phyloP scores from a whole-genome alignment of 2,113 vertebrate species.

The Lucifuga dentata region DNA sequence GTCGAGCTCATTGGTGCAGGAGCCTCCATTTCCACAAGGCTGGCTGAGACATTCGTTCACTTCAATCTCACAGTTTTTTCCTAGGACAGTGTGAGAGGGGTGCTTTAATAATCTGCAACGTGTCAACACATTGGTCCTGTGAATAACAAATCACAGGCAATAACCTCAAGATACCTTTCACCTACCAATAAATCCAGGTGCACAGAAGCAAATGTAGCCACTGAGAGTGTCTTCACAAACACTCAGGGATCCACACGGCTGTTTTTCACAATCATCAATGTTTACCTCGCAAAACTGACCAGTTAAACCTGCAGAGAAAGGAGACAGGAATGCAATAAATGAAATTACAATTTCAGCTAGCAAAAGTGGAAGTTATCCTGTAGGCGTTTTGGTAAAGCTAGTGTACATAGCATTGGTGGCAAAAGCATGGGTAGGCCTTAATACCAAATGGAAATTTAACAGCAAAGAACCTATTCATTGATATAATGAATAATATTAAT shows the following conservation, averaged over 20 bases:
- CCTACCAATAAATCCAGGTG: conserved; percentile 88
- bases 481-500: no score
- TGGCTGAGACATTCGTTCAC: conserved; percentile 85
- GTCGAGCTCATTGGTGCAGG: conserved; percentile 82
- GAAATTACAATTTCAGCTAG: no score
- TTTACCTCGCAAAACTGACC: conserved; percentile 84
- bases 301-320: conserved; percentile 79
- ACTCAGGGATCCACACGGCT: conserved; percentile 83
- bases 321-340: no score
- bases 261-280: conserved; percentile 75
- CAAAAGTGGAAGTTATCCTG: no score
- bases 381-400: no score
- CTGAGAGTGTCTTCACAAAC: conserved; percentile 81
- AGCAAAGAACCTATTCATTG: no score
- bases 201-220: conserved; percentile 87
- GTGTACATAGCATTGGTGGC: no score
- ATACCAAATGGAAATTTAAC: no score
- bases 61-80: conserved; percentile 85
- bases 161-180: conserved; percentile 36
- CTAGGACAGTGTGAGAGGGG: conserved; percentile 71
- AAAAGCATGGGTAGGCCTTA: no score
- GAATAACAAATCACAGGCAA: conserved; percentile 42
- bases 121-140: conserved; percentile 28
- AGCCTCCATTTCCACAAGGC: conserved; percentile 81
- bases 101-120: conserved; percentile 50